Percentiles rank a stretch among this genome's conserved stretches.
phyloP scores from a whole-genome alignment of 2,113 vertebrate genomes.

The Charadrius vociferus region DNA sequence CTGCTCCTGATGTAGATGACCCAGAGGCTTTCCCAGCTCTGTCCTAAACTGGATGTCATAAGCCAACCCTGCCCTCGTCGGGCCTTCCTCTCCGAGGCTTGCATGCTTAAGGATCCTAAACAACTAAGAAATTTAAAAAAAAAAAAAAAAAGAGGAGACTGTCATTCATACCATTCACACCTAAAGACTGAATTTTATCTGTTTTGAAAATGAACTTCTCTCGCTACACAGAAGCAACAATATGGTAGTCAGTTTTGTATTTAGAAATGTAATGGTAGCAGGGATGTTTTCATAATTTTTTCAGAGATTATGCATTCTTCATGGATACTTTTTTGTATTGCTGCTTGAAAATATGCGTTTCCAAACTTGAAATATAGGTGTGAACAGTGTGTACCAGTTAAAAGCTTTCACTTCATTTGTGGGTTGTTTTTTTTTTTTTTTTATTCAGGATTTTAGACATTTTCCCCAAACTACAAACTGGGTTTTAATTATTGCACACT shows the following conservation, averaged over 20 bases:
- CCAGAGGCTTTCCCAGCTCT: conserved; percentile 98
- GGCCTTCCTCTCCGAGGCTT: conserved; percentile 94
- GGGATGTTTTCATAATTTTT: conserved; percentile 98
- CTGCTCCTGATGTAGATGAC: conserved; percentile 97
- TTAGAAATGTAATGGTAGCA: conserved; percentile 97
- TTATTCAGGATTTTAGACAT: conserved; percentile 74
- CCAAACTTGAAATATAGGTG: conserved; percentile 93
- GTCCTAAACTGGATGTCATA: conserved; percentile 87
- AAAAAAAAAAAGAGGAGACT: conserved; percentile 77
- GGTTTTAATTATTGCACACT: conserved; percentile 68
- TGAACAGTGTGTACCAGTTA: conserved; percentile 90
- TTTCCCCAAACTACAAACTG: conserved; percentile 34
- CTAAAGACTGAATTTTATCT: conserved; percentile 96
- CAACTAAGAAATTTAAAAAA: conserved; percentile 84
- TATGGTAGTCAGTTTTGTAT: conserved; percentile 99
- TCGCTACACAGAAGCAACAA: conserved; percentile 98
- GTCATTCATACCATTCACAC: conserved; percentile 94
- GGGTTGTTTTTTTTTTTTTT: conserved; percentile 26
- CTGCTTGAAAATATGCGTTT: conserved; percentile 97
- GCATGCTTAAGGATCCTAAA: conserved; percentile 98
- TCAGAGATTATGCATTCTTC: conserved; percentile 96
- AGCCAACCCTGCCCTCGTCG: conserved; percentile 81
- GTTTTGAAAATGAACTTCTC: conserved; percentile 98
- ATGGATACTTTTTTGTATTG: conserved; percentile 97
- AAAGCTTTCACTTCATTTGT: conserved; percentile 85